Conservation (phyloP, 2,888 invertebrate species). For the Stenodera caucasica region DNA sequence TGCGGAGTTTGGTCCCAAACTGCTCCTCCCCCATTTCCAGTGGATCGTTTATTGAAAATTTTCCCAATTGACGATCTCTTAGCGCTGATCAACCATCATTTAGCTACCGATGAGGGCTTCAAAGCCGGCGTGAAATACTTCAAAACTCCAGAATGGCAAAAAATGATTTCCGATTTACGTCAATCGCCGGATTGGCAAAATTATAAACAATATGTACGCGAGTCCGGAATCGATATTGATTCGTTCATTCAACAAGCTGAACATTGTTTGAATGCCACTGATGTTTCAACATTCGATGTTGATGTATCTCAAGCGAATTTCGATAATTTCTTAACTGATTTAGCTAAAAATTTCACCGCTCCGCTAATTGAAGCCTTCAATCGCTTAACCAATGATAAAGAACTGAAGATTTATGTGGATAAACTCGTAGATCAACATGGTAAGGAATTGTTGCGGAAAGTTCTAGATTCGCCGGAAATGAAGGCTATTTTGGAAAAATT, state of each 20-base stretch:
- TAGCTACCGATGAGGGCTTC: neutral
- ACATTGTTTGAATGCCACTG: neutral
- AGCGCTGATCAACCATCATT: neutral
- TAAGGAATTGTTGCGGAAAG: neutral
- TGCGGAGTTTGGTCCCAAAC: neutral
- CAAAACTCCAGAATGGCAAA: neutral
- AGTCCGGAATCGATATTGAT: slow-evolving; percentile 1
- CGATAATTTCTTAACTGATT: neutral
- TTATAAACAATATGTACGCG: neutral
- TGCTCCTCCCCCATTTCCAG: neutral
- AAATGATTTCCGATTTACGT: neutral
- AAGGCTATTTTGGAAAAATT: neutral
- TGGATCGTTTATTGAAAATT: neutral
- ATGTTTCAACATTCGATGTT: neutral
- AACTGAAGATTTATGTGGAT: neutral
- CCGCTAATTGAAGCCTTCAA: neutral
- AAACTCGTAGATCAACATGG: neutral
- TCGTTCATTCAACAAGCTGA: neutral
- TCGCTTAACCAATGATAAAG: neutral
- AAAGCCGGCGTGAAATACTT: slow-evolving; percentile 1
- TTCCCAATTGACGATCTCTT: neutral
- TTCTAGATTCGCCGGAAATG: slow-evolving; percentile 1
- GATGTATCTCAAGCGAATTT: neutral
- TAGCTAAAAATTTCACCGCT: neutral
- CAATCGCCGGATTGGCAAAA: slow-evolving; percentile 7